phyloP scores from a whole-genome alignment of 1,140 invertebrate species.

The Drosophila biarmipes region DNA sequence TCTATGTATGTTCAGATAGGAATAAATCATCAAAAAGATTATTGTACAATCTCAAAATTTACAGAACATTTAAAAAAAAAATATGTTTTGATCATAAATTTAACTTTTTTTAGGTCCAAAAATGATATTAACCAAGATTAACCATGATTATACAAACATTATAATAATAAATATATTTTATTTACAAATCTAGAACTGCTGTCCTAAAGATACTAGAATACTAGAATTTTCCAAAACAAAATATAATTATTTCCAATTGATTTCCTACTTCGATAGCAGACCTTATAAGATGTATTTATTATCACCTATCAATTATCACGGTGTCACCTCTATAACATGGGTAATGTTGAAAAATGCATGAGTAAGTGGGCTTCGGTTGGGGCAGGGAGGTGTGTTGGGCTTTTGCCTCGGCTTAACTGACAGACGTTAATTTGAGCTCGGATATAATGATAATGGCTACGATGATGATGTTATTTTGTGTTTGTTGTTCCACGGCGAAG shows the following conservation, averaged over 20 bases:
- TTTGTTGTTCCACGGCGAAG: slow-evolving; percentile 32
- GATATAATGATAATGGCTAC: slow-evolving; percentile 26
- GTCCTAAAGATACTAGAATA: no score
- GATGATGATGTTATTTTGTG: slow-evolving; percentile 16
- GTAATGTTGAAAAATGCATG: slow-evolving; percentile 11
- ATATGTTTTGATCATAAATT: no score
- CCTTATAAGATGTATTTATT: no score
- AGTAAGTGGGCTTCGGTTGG: slow-evolving; percentile 1
- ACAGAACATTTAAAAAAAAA: no score
- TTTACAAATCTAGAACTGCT: no score
- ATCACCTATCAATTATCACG: slow-evolving; percentile 3
- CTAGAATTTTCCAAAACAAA: no score
- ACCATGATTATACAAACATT: no score
- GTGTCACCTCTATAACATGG: slow-evolving; percentile 23
- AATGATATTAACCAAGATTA: no score
- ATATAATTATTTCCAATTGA: no score
- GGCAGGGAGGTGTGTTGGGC: slow-evolving; percentile 13
- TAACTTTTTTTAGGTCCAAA: neutral
- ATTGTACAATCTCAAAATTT: neutral
- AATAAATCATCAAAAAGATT: no score
- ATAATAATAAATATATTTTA: no score
- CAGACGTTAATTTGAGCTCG: slow-evolving; percentile 57
- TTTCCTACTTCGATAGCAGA: no score
- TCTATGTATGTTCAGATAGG: neutral
- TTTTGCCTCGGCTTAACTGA: slow-evolving; percentile 30